Base-by-base conservation (phyloP, 2,888 invertebrate genomes). In the Zootermopsis nevadensis region DNA sequence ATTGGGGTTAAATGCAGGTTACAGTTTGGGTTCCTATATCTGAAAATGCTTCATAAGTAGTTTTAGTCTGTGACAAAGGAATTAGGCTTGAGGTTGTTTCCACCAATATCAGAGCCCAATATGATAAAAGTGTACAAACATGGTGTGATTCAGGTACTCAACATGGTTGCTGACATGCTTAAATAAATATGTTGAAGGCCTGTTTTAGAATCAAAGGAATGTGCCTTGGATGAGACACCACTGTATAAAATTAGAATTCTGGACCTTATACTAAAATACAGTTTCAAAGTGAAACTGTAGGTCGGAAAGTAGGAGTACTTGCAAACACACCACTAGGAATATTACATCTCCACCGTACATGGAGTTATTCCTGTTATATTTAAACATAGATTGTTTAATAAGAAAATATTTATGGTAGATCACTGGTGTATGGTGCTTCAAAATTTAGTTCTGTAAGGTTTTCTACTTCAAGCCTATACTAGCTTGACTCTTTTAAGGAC, bases 91-190 rank as follows among this genome's bases (percentile, higher is more conserved):
- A 60, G 38, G 55, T 77, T 35, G n/a, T 66, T 79, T 79, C 31
- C 55, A 76, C 53, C 82, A 74, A 33, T 84, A 86, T 86, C 86
- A 87, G 87, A 87, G 86, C 86, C 87, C 86, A 85, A 87, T 86
- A 86, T 84, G 86, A 87, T 87, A 86, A 86, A 83, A 86, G 86
- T 86, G 86, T 87, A 87, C 86, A 87, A 87, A 87, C 77, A 85
- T 85, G 86, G 85, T 86, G 87, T 87, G 87, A 86, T 79, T 87
- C 87, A 82, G 67, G 82, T 82, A 77, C 82, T 82, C 82, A 48
- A n/a, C 19, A 22, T 48, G n/a, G n/a, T 31, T 31, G 42, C 27
- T 80, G 60, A 12, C 60, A 60, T 27, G 27, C 60, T 12, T n/a
- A 60, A 12, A 60, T 22, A 6, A 1, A 19, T 55, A 55, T 55